These are phyloP conservation scores for Cygnus olor DNA, from an alignment of 2,797 vertebrate species.

Conservation along the genomic window DNA sequence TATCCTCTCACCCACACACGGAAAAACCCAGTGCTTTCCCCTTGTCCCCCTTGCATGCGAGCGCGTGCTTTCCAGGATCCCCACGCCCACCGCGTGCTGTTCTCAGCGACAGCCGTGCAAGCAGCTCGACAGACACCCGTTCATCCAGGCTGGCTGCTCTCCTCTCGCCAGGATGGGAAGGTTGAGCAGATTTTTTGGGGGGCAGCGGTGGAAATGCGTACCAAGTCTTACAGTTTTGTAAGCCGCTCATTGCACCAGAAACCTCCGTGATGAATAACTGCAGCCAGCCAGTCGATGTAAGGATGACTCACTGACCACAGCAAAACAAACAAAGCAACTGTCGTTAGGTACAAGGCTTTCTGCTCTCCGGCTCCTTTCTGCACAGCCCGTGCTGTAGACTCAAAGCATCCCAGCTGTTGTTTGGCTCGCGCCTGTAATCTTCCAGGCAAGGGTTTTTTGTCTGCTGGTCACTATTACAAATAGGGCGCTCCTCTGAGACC, in stretches of 20 bases:
- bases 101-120: not conserved
- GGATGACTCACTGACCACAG: conserved; percentile 45
- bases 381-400: not conserved
- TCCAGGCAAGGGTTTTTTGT: conserved; percentile 27
- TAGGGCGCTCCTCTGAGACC: conserved; percentile 37
- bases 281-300: not conserved
- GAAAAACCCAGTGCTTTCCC: not conserved
- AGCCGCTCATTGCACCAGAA: conserved; percentile 28
- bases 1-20: not conserved
- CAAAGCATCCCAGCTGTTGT: conserved; percentile 63
- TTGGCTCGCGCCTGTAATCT: not conserved
- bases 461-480: not conserved
- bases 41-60: not conserved
- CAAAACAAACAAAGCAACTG: conserved; percentile 68
- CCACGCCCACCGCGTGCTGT: not conserved
- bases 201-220: not conserved
- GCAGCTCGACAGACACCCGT: not conserved
- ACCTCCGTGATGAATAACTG: not conserved
- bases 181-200: accelerated
- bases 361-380: conserved; percentile 27
- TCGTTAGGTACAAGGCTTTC: conserved; percentile 50
- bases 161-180: not conserved
- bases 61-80: not conserved
- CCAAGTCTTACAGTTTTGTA: not conserved
- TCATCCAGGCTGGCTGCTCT: not conserved